Evolutionary conservation across 1,140 invertebrate genomes (phyloP).

Genomic region (Leucophenga varia): DNA sequence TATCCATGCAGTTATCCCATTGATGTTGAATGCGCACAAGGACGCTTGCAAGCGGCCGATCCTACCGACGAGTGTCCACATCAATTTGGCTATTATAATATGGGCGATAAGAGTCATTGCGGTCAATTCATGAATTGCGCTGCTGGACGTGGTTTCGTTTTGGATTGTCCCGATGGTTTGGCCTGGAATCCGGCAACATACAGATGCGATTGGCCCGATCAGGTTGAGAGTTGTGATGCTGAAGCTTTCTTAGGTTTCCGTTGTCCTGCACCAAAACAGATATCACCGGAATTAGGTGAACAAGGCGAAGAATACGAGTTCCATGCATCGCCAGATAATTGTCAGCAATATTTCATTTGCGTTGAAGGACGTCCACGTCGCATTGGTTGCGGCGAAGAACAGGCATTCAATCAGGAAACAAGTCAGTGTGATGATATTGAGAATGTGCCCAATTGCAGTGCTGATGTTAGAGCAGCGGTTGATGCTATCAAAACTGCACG

Average conservation of each 20-base stretch:
- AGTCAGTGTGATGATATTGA: slow-evolving; percentile 74
- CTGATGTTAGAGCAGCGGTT: slow-evolving; percentile 34
- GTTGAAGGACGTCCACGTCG: slow-evolving; percentile 70
- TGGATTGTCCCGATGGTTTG: slow-evolving; percentile 73
- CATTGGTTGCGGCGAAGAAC: slow-evolving; percentile 73
- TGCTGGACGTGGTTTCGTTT: slow-evolving; percentile 63
- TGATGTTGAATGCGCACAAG: slow-evolving; percentile 76
- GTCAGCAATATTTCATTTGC: slow-evolving; percentile 81
- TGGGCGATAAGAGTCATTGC: slow-evolving; percentile 72
- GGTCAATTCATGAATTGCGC: slow-evolving; percentile 84
- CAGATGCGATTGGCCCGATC: slow-evolving; percentile 84
- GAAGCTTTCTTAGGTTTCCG: slow-evolving; percentile 72
- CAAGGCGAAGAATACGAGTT: slow-evolving; percentile 60
- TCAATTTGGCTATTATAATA: slow-evolving; percentile 79
- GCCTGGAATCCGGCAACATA: slow-evolving; percentile 78
- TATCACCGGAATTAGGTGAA: slow-evolving; percentile 48
- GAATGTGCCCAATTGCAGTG: slow-evolving; percentile 74
- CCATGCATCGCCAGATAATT: slow-evolving; percentile 64
- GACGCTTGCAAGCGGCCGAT: slow-evolving; percentile 60
- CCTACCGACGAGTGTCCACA: slow-evolving; percentile 79
- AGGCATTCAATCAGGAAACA: slow-evolving; percentile 77
- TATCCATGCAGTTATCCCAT: slow-evolving; percentile 84
- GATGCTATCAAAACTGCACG: slow-evolving; percentile 47
- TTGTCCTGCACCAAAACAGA: slow-evolving; percentile 62
- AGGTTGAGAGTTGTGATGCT: slow-evolving; percentile 74